Conservation (phyloP, 2,888 invertebrate genomes). For the Pilophorus perplexus region DNA sequence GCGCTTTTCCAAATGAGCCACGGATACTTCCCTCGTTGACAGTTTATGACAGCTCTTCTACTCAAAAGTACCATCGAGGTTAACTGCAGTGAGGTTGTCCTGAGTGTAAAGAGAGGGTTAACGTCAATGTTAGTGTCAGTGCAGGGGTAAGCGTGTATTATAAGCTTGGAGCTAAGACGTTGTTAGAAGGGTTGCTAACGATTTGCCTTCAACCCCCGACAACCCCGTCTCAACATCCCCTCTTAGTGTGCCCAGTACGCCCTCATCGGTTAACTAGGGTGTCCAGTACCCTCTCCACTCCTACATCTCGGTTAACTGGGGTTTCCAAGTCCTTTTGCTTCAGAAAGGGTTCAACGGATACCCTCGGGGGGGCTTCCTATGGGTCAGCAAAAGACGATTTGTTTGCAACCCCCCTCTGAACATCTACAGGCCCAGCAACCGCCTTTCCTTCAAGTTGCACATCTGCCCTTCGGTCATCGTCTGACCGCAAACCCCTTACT, state of each 20-base stretch:
- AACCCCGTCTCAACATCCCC: too few species aligned
- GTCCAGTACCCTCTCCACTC: neutral
- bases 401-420: conserved; percentile 27
- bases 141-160: conserved; percentile 25
- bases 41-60: too few species aligned
- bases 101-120: too few species aligned
- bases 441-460: conserved; percentile 40
- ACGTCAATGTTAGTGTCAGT: conserved; percentile 2
- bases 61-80: too few species aligned
- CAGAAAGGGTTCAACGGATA: conserved; percentile 1
- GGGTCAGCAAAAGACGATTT: conserved; percentile 41
- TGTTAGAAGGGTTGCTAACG: conserved; percentile 32
- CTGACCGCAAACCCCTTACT: conserved; percentile 41
- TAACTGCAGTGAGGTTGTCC: too few species aligned
- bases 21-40: too few species aligned
- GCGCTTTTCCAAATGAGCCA: too few species aligned
- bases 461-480: conserved; percentile 45
- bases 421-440: conserved; percentile 15
- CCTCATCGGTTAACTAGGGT: neutral
- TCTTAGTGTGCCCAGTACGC: too few species aligned
- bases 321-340: neutral
- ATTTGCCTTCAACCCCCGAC: conserved; percentile 21
- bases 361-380: conserved; percentile 25
- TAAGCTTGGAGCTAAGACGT: conserved; percentile 31
- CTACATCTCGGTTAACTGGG: neutral